Base-by-base conservation (phyloP, 2,797 vertebrate genomes). In the Antrozous pallidus region DNA sequence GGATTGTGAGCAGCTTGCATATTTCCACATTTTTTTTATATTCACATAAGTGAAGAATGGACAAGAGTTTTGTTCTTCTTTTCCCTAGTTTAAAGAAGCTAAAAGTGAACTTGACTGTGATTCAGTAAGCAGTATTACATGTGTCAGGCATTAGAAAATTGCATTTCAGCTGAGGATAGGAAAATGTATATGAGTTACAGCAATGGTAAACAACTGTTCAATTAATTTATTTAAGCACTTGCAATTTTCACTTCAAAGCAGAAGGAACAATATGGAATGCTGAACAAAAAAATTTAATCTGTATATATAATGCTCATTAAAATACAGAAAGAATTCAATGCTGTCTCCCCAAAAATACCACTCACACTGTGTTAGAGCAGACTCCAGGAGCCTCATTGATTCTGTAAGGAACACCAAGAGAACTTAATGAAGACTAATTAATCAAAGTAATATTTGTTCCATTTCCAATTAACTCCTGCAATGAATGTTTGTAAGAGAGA, bases 161-260 rank as follows among this genome's bases (percentile, higher is more conserved):
- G 40, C 90, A 90, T 96, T 94, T 96, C 67, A 96, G 77, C 47
- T 69, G 45, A 95, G 54, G 70, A 90, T 42, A 85, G 94, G 54
- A 93, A 96, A 94, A 77, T 2, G 0, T 85, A 69, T 63, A 71
- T 88, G 73, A 95, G 65, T 95, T 91, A 93, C 71, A 90, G 61
- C 36, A 12, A 90, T 80, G 45, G 88, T 95, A 94, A 96, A 92
- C 92, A 95, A 83, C 17, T 77, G 96, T 88, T 90, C 84, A 93
- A 77, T 96, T 97, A 97, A 94, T 96, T 96, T 96, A 92, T 87
- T 96, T 96, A 92, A 92, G 70, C 80, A 94, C 92, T 95, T 96
- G 54, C 61, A 95, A 88, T 95, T 92, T 95, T 91, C 65, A 95
- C 94, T 96, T 88, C 33, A 90, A 90, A 94, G 56, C 87, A 94